phyloP scores from a whole-genome alignment of 2,888 invertebrate species.

The Ophonus ardosiacus region DNA sequence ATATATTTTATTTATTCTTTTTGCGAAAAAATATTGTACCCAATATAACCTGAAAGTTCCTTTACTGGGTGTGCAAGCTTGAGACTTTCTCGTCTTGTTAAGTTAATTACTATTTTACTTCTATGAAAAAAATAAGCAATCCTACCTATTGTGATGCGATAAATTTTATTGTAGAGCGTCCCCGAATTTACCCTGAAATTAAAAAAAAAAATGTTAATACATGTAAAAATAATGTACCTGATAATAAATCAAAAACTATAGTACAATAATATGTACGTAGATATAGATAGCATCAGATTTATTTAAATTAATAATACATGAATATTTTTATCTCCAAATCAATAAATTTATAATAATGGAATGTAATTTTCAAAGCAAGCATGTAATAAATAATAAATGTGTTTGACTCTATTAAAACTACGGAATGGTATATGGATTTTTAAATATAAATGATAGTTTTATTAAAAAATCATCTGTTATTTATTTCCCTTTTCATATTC shows the following conservation, averaged over 20 bases:
- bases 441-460: slow-evolving; percentile 16
- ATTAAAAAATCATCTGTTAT: slow-evolving; percentile 33
- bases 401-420: slow-evolving; percentile 1
- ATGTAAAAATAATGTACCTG: background rate
- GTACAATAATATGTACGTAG: background rate
- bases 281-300: background rate
- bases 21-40: no score
- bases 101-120: no score
- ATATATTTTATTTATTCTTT: no score
- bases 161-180: no score
- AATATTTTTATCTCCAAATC: background rate
- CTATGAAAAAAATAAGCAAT: no score
- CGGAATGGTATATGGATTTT: slow-evolving; percentile 8
- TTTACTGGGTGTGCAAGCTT: no score
- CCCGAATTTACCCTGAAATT: no score
- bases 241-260: background rate
- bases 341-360: background rate
- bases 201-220: no score
- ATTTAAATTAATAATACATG: background rate
- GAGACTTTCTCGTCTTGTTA: no score
- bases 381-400: slow-evolving; percentile 23
- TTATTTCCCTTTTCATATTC: slow-evolving; percentile 9
- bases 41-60: no score
- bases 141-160: no score
- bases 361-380: background rate